Percentiles rank a stretch among this genome's conserved stretches.
Conservation (phyloP, 2,797 vertebrate species). For the Syncerus caffer region DNA sequence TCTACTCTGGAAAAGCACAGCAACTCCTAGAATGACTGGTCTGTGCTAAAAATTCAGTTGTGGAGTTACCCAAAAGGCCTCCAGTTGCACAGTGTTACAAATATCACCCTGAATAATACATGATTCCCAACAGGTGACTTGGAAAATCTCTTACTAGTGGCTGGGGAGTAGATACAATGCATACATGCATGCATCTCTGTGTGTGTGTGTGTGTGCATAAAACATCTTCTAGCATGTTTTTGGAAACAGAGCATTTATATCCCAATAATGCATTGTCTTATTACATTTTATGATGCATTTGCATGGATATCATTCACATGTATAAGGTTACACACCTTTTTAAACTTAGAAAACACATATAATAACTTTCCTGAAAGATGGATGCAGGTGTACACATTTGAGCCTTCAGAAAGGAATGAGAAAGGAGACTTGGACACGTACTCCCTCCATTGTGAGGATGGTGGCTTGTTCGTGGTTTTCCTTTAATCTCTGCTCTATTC, state of each 20-base stretch:
- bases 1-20: background rate
- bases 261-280: background rate
- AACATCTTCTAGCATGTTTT: background rate
- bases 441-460: background rate
- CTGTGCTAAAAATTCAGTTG: background rate
- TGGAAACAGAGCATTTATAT: background rate
- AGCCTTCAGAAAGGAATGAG: background rate
- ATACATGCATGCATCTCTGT: background rate
- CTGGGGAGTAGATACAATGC: background rate
- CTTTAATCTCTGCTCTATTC: background rate
- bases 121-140: background rate
- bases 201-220: background rate
- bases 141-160: background rate
- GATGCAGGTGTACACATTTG: background rate
- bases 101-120: background rate
- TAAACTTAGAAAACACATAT: background rate
- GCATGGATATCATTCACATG: background rate
- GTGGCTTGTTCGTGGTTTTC: background rate
- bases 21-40: background rate
- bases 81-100: background rate
- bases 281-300: background rate
- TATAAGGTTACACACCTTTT: background rate
- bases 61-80: background rate
- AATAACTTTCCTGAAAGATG: background rate
- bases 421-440: fast-evolving